Percentiles rank a stretch among this genome's conserved stretches.
These are phyloP conservation scores for Podotricha telesiphe DNA, from an alignment of 2,888 invertebrate genomes.

Conservation along the genomic window DNA sequence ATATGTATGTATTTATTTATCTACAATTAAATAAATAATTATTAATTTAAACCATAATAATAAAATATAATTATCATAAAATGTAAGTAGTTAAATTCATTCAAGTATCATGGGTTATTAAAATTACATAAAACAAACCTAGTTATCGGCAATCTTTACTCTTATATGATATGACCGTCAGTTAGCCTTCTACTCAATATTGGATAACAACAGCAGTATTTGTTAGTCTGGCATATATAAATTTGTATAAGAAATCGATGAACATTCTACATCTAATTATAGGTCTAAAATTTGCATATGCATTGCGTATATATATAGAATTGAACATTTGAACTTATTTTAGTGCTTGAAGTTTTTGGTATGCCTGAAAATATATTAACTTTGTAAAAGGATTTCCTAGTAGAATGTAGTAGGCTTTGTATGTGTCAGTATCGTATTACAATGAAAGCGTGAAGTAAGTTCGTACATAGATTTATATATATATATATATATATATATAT, in stretches of 20 bases:
- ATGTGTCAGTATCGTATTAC: no score
- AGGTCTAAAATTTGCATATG: neutral
- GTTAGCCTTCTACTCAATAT: constrained; percentile 32
- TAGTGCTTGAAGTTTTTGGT: neutral
- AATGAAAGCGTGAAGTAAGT: no score
- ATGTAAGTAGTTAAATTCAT: neutral
- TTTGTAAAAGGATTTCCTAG: no score
- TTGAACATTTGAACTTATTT: neutral
- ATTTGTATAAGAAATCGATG: constrained; percentile 25
- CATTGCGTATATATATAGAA: neutral
- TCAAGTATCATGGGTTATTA: neutral
- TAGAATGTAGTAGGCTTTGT: no score
- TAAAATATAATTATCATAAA: no score
- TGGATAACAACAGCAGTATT: constrained; percentile 38
- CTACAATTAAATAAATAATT: no score
- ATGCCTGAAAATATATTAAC: no score
- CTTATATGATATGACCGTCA: constrained; percentile 36
- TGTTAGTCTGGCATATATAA: constrained; percentile 28
- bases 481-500: no score
- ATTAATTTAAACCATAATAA: no score
- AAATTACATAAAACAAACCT: constrained; percentile 22
- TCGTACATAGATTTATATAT: no score
- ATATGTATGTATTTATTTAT: no score
- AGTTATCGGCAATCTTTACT: constrained; percentile 24
- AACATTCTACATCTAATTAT: neutral